A percentile compares a stretch with the other conserved stretches of the same genome.
phyloP scores from a whole-genome alignment of 2,888 invertebrate genomes.

The Adelognathus sp. region DNA sequence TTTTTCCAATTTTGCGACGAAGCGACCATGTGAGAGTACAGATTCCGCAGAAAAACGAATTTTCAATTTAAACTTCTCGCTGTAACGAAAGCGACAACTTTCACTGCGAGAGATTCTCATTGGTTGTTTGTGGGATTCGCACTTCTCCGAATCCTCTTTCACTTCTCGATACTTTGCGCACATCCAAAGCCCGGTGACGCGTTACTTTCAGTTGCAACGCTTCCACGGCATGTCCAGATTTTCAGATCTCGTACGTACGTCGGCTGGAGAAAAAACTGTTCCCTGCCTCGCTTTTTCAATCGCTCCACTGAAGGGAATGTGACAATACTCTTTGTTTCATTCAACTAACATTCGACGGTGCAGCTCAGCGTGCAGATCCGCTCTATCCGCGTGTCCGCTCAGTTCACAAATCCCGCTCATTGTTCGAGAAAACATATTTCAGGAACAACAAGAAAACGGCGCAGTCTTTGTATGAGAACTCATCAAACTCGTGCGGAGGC shows the following conservation, averaged over 20 bases:
- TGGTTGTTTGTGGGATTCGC: neutral
- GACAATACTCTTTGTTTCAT: neutral
- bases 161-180: neutral
- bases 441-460: neutral
- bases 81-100: neutral
- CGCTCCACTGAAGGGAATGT: neutral
- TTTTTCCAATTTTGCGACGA: neutral
- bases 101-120: neutral
- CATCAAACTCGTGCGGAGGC: neutral
- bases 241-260: neutral
- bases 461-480: neutral
- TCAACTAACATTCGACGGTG: neutral
- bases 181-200: neutral
- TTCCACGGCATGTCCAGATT: neutral
- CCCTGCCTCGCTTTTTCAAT: no score
- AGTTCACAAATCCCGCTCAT: neutral
- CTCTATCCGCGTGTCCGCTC: slow-evolving; percentile 6
- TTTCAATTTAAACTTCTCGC: neutral
- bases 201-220: neutral
- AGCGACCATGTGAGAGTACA: neutral
- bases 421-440: slow-evolving; percentile 3
- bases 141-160: neutral
- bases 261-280: neutral
- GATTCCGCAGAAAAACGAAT: neutral
- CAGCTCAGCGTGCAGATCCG: slow-evolving; percentile 4